Conservation (phyloP, 2,888 invertebrate species). For the Oscheius sp. region DNA sequence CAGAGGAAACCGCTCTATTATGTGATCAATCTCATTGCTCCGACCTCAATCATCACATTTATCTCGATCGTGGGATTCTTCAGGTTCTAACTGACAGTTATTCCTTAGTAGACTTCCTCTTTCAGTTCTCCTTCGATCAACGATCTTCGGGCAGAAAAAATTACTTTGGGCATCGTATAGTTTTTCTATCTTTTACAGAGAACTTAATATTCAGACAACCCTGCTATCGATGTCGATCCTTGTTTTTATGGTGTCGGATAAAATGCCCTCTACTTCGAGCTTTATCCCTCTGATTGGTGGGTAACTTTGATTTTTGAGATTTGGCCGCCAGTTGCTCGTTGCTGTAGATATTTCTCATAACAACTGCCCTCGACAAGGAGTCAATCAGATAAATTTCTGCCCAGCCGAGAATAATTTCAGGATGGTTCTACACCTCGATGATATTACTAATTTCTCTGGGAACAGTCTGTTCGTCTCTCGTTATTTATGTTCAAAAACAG, state of each 20-base stretch:
- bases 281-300: constrained; percentile 75
- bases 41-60: constrained; percentile 74
- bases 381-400: too few relatives aligned
- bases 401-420: constrained; percentile 56
- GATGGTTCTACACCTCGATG: constrained; percentile 75
- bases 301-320: constrained; percentile 36
- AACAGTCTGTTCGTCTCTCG: constrained; percentile 75
- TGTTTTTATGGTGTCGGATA: constrained; percentile 73
- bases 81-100: constrained; percentile 60
- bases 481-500: constrained; percentile 75
- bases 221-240: constrained; percentile 74
- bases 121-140: constrained; percentile 64
- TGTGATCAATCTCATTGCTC: constrained; percentile 73
- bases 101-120: background rate
- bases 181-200: too few relatives aligned
- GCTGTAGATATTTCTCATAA: background rate
- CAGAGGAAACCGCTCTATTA: constrained; percentile 59
- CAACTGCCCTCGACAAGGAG: background rate
- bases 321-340: background rate
- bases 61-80: constrained; percentile 74
- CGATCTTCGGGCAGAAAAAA: constrained; percentile 67
- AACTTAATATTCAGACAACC: too few relatives aligned
- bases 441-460: constrained; percentile 75
- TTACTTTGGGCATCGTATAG: constrained; percentile 58
- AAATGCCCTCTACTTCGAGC: constrained; percentile 76